Evolutionary conservation across 1,140 invertebrate species (phyloP).

Genomic region (Trachymyrmex septentrionalis): DNA sequence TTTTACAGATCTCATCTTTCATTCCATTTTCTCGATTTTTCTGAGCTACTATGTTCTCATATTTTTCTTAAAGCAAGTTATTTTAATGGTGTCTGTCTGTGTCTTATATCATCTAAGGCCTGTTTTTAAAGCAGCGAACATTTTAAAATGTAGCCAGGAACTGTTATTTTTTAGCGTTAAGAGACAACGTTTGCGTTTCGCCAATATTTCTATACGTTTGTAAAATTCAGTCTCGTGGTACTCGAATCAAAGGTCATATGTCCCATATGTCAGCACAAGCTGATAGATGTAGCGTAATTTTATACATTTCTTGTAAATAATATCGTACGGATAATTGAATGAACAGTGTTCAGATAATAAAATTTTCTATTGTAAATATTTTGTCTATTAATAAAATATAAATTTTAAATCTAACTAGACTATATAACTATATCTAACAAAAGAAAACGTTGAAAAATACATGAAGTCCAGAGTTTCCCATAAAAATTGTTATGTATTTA

Average conservation of each 20-base stretch:
- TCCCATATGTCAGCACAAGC: background rate
- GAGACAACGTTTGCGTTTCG: background rate
- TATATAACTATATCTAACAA: background rate
- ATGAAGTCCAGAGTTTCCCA: background rate
- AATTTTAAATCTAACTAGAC: background rate
- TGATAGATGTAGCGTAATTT: background rate
- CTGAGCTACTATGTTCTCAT: background rate
- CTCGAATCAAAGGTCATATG: background rate
- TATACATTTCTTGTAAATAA: background rate
- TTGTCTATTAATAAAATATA: background rate
- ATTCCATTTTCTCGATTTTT: background rate
- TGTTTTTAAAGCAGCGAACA: background rate
- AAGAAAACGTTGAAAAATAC: background rate
- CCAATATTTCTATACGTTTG: conserved; percentile 2
- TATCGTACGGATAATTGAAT: background rate
- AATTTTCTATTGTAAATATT: background rate
- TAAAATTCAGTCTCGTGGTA: background rate
- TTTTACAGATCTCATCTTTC: background rate
- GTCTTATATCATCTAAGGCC: background rate
- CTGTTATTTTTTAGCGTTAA: conserved; percentile 17
- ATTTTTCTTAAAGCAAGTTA: conserved; percentile 13
- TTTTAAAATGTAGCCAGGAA: background rate
- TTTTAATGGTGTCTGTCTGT: background rate
- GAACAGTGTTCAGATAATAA: background rate
- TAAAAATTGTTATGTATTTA: background rate